Base-by-base conservation (phyloP, 2,888 invertebrate genomes). In the Amphiduros pacificus region DNA sequence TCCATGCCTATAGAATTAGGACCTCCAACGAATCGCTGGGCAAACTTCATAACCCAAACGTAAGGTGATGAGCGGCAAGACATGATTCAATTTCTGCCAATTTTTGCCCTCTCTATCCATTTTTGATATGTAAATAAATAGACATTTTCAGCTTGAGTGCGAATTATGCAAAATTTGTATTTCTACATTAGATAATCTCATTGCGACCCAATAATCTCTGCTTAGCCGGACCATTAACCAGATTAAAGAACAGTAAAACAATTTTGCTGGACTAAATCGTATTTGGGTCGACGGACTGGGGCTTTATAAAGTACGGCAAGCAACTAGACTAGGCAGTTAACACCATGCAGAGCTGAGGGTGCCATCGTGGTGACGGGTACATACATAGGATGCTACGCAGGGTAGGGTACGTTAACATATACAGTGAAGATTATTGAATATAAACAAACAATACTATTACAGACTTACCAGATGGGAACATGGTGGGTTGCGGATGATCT, bases 401-500 rank as follows among this genome's bases (percentile, higher is more conserved):
- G 40, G n/a, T n/a, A n/a, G n/a, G n/a, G n/a, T n/a, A n/a, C n/a
- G n/a, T n/a, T n/a, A n/a, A n/a, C n/a, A n/a, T n/a, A n/a, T n/a
- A n/a, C n/a, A n/a, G n/a, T n/a, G n/a, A n/a, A n/a, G n/a, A n/a
- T n/a, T n/a, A n/a, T n/a, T n/a, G n/a, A n/a, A n/a, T 36, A 36
- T 9, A 36, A 9, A 49, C 49, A 20, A 14, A 22, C 49, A 9
- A 9, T 9, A 17, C n/a, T 9, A 11, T 9, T 14, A 49, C 9
- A 22, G 73, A 75, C 80, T 75, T 75, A 80, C 78, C 78, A 72
- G 77, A 71, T 36, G 77, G 77, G 67, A 79, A 79, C 66, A 79
- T 65, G 32, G 67, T 75, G 20, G 78, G 86, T 61, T 85, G 84
- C 71, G 85, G 85, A 68, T 73, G 77, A 66, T 86, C 86, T 73